Base-by-base conservation (phyloP, 2,113 vertebrate species). In the Peucedramus taeniatus region DNA sequence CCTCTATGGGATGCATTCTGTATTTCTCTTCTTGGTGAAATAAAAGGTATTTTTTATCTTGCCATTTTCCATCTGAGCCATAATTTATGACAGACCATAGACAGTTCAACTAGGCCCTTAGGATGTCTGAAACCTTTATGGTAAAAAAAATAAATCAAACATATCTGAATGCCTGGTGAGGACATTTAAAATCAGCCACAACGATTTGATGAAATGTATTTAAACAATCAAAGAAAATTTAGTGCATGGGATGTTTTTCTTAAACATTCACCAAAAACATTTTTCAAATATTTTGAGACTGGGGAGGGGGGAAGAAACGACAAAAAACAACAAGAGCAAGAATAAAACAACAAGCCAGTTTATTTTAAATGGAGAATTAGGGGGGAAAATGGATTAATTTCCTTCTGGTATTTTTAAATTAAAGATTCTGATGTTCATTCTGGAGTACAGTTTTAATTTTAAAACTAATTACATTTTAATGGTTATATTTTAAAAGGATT, bases 301-400 rank as follows among this genome's bases (percentile, higher is more conserved):
- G 35, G 18, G 11, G 0, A 4, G 39, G 15, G 9, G 0, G 0
- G 1, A 20, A 21, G 47, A 40, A 47, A 1, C 9, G 30, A 45
- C 13, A 33, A 47, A 31, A 51, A 44, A 5, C 13, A 33, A 15
- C 33, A 37, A 27, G 2, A 37, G 12, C 6, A 30, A 37, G 19
- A 60, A 35, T 7, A 53, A 39, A 18, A 27, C 11, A 42, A 57
- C 15, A 60, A 37, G 15, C 3, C 6, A 15, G 5, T 72, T 64
- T 71, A 24, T 68, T 94, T 83, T 16, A 60, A 83, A 24, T 13
- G 18, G 22, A 77, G 12, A 81, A 33, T 56, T 35, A 6, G 12
- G 3, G 8, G 16, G 13, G 6, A 5, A 51, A 53, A 86, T 30
- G 5, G 13, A 60, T 88, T 4, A 1, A 33, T 79, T 79, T 87